A percentile compares a stretch with the other conserved stretches of the same genome.
Evolutionary conservation across 2,113 vertebrate genomes (phyloP).

Genomic region (Trichechus manatus): DNA sequence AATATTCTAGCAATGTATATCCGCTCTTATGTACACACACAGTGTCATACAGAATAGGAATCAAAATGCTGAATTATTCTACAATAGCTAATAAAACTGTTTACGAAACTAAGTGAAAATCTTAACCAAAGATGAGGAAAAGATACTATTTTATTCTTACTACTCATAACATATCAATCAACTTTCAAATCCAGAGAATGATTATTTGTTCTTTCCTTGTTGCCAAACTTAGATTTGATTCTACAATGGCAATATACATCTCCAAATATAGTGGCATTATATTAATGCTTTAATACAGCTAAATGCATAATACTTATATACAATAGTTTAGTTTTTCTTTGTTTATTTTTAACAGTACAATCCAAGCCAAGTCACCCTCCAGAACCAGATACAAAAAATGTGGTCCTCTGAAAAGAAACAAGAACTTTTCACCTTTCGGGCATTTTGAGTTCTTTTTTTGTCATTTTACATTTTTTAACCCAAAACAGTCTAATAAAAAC

Average conservation of each 20-base stretch:
- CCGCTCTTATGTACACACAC: neutral
- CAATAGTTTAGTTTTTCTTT: neutral
- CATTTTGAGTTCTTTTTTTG: neutral
- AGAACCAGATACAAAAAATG: neutral
- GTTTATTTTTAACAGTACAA: slow-evolving; percentile 28
- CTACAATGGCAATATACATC: neutral
- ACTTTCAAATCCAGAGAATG: neutral
- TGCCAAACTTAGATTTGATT: neutral
- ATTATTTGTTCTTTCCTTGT: neutral
- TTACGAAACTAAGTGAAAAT: neutral
- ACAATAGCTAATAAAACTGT: neutral
- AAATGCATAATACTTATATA: neutral
- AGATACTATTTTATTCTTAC: neutral
- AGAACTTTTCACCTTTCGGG: neutral
- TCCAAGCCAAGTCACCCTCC: neutral
- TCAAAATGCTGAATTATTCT: neutral
- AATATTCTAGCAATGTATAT: neutral
- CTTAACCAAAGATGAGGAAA: neutral
- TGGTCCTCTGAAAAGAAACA: neutral
- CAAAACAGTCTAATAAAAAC: slow-evolving; percentile 43
- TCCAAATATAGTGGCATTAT: neutral
- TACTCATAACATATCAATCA: neutral
- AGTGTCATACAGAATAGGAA: neutral
- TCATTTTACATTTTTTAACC: slow-evolving; percentile 71
- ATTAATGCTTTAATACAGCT: neutral